phyloP scores from a whole-genome alignment of 35 echinoderm and acorn worm species.

The Anneissia japonica region DNA sequence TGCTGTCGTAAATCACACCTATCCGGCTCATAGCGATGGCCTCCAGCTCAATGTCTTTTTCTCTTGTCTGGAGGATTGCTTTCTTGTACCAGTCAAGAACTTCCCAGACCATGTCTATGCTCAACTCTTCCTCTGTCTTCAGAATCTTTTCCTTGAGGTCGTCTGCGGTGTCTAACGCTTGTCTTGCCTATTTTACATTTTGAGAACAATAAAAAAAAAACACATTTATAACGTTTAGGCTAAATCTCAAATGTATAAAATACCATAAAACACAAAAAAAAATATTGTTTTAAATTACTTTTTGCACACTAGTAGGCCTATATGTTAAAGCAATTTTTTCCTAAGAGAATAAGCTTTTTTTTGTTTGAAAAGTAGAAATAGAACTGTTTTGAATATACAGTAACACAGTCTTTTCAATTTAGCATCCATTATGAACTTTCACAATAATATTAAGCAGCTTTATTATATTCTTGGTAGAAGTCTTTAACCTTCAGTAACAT shows the following conservation, averaged over 20 bases:
- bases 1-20: constrained; percentile 6
- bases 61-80: neutral
- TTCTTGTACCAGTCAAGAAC: constrained; percentile 28
- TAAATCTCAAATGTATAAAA: too few species aligned
- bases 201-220: neutral
- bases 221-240: neutral
- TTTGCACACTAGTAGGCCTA: too few species aligned
- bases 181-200: neutral
- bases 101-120: constrained; percentile 15
- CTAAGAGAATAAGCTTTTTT: too few species aligned
- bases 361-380: too few species aligned
- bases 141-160: neutral
- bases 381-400: neutral
- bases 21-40: constrained; percentile 24
- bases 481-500: too few species aligned
- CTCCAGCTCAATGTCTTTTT: constrained; percentile 28
- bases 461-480: too few species aligned
- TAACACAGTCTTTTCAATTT: neutral
- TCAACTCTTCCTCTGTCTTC: constrained; percentile 7
- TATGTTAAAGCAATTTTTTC: too few species aligned
- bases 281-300: too few species aligned
- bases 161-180: neutral
- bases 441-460: too few species aligned
- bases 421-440: neutral
- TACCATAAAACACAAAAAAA: too few species aligned